Base-by-base conservation (phyloP, 2,797 vertebrate genomes). In the Scomberomorus guttatus region DNA sequence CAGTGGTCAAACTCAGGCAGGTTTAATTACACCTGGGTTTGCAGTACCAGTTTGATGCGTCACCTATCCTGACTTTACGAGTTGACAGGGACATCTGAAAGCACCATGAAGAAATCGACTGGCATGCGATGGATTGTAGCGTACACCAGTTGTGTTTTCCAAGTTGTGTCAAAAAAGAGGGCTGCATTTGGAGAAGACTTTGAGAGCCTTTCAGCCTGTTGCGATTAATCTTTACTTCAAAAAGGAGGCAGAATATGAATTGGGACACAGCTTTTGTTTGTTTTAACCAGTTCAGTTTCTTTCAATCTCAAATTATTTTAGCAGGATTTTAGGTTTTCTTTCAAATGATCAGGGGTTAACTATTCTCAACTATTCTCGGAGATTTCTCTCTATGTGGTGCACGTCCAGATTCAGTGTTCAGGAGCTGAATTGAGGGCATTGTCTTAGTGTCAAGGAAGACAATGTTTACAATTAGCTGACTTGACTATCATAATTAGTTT, bases 391-490 rank as follows among this genome's bases (percentile, higher is more conserved):
- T 54, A 34, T 29, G 63, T 72, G 83, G 62, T 85, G 86, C 54
- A 67, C 9, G 0, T 80, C 60, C 64, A 82, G 42, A 76, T 87
- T 87, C 83, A 87, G 77, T 80, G 70, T 83, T 72, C 57, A 74
- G 57, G 75, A 29, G 82, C 68, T 77, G 71, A 84, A 67, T 77
- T 78, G 54, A 77, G 64, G 79, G 20, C 79, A 81, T 85, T 79
- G 76, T 87, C 80, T 84, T 69, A 69, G 75, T 82, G 78, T 77
- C 66, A 64, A 79, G 74, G 44, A 82, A 65, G 76, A 81, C 73
- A 72, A 75, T 88, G 81, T 87, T 87, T 86, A 90, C 80, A 86
- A 66, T 83, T 66, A 78, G 56, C 75, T 80, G 60, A 81, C 70
- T 77, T 61, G 25, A 78, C 63, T 55, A 68, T 88, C 70, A 55